These are phyloP conservation scores for Craterocephalus amniculus DNA, from an alignment of 2,797 vertebrate genomes.

Conservation along the genomic window DNA sequence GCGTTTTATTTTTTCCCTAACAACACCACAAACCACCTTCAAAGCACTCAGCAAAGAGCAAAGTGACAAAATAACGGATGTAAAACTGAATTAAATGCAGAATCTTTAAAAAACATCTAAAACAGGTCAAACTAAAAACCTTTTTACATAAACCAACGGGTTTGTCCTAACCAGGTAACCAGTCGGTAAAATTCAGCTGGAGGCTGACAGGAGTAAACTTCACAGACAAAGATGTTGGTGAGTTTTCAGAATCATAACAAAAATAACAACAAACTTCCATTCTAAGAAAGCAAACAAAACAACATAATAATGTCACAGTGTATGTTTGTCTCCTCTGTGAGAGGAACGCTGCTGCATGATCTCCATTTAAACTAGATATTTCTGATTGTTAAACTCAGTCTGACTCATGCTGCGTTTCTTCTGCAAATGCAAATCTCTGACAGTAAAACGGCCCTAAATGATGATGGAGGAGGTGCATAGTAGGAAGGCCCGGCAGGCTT, in stretches of 20 bases:
- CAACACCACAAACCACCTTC: not conserved
- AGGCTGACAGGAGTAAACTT: not conserved
- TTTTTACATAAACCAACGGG: not conserved
- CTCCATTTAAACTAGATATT: constrained; percentile 1
- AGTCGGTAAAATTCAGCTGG: not conserved
- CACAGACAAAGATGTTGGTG: not conserved
- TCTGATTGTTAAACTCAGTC: not conserved
- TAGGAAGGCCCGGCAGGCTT: not conserved
- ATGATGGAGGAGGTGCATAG: not conserved
- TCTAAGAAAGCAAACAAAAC: not conserved
- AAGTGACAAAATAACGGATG: not conserved
- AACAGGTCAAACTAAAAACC: not conserved
- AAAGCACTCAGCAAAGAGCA: not conserved
- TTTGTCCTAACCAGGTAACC: not conserved
- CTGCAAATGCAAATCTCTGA: not conserved
- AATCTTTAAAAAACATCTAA: not conserved
- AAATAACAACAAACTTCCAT: not conserved
- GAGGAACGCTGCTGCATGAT: not conserved
- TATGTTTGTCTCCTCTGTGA: not conserved
- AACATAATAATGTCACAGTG: not conserved
- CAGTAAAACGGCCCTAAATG: too few relatives aligned
- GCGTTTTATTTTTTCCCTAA: not conserved
- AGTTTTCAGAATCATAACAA: not conserved
- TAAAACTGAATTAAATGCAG: not conserved
- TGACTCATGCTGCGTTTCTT: not conserved